Evolutionary conservation across 1,140 invertebrate genomes (phyloP), one percentile per base, ranked within the genome.

Genomic region (Orius laevigatus): DNA sequence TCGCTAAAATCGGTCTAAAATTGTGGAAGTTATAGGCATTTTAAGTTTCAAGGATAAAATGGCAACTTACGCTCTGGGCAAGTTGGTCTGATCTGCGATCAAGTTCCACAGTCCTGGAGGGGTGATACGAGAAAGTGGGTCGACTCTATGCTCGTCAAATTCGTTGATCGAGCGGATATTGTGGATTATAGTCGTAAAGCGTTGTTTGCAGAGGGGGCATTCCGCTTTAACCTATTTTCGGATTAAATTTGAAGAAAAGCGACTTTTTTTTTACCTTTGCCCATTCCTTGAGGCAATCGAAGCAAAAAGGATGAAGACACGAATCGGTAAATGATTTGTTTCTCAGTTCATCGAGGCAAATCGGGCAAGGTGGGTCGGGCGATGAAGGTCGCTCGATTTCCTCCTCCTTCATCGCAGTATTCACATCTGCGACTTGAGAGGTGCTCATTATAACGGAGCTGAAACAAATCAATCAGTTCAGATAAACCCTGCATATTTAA

Each of bases 221-320:
- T 88, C 89, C 10, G 87, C 73, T 66, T 94, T 93, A 6, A 93
- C 80, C 74, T 58, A 52, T 38, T 45, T 52, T 36, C 39, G 35
- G 59, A 36, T 16, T 25, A 43, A 35, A 46, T 16, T 8, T 25
- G 25, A 25, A 25, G 25, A 25, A n/a, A n/a, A n/a, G n/a, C n/a
- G n/a, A 25, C 25, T 25, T 38, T 42, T 47, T 35, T 55, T 66
- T 66, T 60, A 82, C 79, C 69, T 92, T 93, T 32, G 89, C 91
- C 92, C 92, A 96, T 59, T 90, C 84, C 35, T 88, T 64, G 2
- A 96, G 69, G 62, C 92, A 96, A 49, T 76, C 78, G 56, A 93
- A 94, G 62, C 92, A 96, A 63, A 96, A 95, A 59, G 85, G 79
- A 64, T 96, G 92, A 55, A 88, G 75, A 61, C 91, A 96, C 31